Evolutionary conservation across 2,888 invertebrate genomes (phyloP), one percentile per base, ranked within the genome.

Genomic region (Colletes collaris): DNA sequence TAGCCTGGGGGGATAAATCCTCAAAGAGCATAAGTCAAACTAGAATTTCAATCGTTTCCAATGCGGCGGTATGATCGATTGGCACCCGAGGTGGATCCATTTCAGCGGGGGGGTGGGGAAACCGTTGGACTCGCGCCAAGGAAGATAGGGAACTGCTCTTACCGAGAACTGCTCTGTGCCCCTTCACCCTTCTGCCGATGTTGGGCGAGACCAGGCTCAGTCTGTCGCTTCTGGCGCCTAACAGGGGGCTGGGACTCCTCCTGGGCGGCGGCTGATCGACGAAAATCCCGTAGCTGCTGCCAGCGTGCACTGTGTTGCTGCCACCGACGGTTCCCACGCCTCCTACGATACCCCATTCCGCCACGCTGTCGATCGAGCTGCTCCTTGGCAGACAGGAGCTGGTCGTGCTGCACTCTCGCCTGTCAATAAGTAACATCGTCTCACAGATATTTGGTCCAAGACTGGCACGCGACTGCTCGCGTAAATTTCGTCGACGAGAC

Each of bases 81-180:
- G 63, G 19, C 44, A 53, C 7, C 55, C 10, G 3, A 35, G 37
- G n/a, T 16, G 49, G 50, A 70, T 71, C 27, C 46, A 46, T n/a
- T 60, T 49, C 59, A 5, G 35, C 4, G 6, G 2, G 13, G 2
- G 2, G 8, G 35, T 7, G 6, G 2, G 13, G 2, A 27, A 27
- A 37, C 4, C 4, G 8, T 0, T 10, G 46, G 19, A 46, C 8
- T 35, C 11, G 46, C 3, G 16, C 6, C n/a, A 50, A 1, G 13
- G 6, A 7, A 3, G 44, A 6, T 13, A 52, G 16, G 93, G 7
- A 40, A 40, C 4, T 0, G 7, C 40, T 40, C 95, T 95, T 90
- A 97, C 97, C 96, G 89, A 96, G 95, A 80, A 95, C 94, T 81
- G 96, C 96, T 82, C 97, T 94, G 89, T 96, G 96, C 58, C 96